Conservation (phyloP, 2,888 invertebrate genomes). For the Tuta absoluta region DNA sequence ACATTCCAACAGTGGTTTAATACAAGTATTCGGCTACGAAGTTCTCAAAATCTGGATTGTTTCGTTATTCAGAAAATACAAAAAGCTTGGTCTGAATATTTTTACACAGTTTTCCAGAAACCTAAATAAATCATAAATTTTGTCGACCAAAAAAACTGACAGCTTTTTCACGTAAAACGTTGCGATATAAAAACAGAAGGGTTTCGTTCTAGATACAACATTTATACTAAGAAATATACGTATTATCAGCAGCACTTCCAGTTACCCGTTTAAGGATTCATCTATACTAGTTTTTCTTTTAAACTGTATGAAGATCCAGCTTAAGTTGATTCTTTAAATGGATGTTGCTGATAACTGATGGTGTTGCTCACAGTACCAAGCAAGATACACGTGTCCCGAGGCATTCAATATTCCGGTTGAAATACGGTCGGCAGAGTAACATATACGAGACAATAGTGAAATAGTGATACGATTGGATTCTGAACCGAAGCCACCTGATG, state of each 20-base stretch:
- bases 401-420: constrained; percentile 13
- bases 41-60: not conserved
- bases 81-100: not conserved
- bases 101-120: not conserved
- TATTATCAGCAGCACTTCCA: not conserved
- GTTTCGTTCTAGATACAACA: constrained; percentile 11
- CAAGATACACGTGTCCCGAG: not conserved
- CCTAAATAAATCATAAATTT: constrained; percentile 9
- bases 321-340: not conserved
- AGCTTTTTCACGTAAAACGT: constrained; percentile 10
- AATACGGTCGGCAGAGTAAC: constrained; percentile 1
- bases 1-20: too few relatives aligned
- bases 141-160: not conserved
- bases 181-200: constrained; percentile 2
- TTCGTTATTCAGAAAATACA: not conserved
- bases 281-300: not conserved
- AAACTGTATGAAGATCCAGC: not conserved
- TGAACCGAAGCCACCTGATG: constrained; percentile 18
- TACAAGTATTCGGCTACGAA: not conserved
- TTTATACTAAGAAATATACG: constrained; percentile 8
- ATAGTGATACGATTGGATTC: constrained; percentile 12
- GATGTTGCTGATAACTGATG: too few relatives aligned
- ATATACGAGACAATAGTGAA: constrained; percentile 12
- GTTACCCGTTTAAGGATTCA: too few relatives aligned
- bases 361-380: too few relatives aligned